phyloP scores from a whole-genome alignment of 2,888 invertebrate genomes.

The Tiliacea aurago region DNA sequence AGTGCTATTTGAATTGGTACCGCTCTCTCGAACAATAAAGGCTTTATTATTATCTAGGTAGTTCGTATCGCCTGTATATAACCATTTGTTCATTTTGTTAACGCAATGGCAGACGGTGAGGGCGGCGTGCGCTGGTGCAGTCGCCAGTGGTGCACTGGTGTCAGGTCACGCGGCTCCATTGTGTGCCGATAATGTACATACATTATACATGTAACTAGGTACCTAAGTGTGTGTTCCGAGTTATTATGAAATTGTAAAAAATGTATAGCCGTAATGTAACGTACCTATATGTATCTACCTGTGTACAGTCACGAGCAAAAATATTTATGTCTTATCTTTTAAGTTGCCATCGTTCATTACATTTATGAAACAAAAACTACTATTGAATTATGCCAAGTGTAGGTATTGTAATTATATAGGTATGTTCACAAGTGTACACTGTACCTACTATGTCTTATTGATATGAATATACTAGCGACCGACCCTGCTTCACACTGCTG shows the following conservation, averaged over 20 bases:
- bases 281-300: background rate
- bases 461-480: background rate
- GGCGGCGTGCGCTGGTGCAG: background rate
- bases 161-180: background rate
- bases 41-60: background rate
- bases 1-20: too few species aligned
- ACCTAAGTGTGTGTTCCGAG: background rate
- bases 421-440: background rate
- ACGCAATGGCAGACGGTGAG: conserved; percentile 1
- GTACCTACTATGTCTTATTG: background rate
- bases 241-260: background rate
- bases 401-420: background rate
- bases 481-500: too few species aligned
- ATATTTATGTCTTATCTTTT: background rate
- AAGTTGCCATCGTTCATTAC: background rate
- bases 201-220: background rate
- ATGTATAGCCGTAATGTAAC: background rate
- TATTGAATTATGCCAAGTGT: background rate
- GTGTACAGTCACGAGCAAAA: background rate
- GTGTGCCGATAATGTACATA: background rate
- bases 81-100: conserved; percentile 4
- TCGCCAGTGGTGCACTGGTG: background rate
- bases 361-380: too few species aligned
- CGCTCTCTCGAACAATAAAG: too few species aligned
- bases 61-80: conserved; percentile 8